Evolutionary conservation across 2,797 vertebrate species (phyloP).

Genomic region (Ambastaia sidthimunki): DNA sequence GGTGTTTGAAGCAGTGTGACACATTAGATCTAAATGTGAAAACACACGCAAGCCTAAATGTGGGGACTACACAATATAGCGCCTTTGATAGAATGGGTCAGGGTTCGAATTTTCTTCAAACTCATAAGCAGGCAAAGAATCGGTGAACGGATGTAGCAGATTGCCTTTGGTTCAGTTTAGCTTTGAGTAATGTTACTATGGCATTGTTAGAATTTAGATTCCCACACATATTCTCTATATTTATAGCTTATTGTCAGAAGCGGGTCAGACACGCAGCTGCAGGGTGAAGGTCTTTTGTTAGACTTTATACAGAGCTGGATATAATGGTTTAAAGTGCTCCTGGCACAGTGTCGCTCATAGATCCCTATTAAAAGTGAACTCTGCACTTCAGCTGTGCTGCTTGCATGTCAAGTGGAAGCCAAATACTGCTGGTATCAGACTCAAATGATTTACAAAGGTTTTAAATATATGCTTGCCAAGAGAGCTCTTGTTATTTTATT

Average conservation of each 20-base stretch:
- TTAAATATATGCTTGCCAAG: conserved; percentile 40
- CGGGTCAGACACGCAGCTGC: neutral
- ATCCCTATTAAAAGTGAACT: conserved; percentile 34
- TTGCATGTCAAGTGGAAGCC: conserved; percentile 21
- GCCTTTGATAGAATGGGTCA: neutral
- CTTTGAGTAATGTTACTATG: conserved; percentile 1
- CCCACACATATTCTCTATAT: neutral
- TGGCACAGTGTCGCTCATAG: neutral
- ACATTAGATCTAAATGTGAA: neutral
- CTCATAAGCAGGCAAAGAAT: neutral
- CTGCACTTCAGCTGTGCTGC: conserved; percentile 19
- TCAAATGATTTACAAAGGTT: conserved; percentile 28
- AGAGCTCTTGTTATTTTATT: conserved; percentile 39
- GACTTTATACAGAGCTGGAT: conserved; percentile 20
- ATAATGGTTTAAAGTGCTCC: conserved; percentile 29
- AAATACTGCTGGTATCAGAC: conserved; percentile 23
- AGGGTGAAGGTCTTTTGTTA: conserved; percentile 32
- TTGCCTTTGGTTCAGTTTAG: neutral
- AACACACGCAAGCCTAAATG: neutral
- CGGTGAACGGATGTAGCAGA: neutral
- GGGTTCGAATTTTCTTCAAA: neutral
- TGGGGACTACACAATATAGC: neutral
- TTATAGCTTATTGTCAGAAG: neutral
- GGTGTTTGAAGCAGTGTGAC: neutral
- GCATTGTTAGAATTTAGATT: neutral